Evolutionary conservation across 2,888 invertebrate species (phyloP).

Genomic region (Graphium colonna): DNA sequence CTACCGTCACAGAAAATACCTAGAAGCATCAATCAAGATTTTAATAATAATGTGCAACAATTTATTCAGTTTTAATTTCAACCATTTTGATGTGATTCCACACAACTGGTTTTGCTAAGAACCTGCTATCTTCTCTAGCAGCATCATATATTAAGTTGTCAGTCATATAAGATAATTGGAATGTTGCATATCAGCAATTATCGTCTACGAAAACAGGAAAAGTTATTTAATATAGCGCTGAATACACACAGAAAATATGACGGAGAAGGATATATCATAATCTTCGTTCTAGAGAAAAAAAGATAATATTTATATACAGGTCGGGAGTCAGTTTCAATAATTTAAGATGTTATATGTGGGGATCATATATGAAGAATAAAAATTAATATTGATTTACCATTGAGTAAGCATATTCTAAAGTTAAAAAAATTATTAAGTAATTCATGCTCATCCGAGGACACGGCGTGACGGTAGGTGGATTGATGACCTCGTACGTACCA

Average conservation of each 20-base stretch:
- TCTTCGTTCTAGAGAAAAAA: too few species aligned
- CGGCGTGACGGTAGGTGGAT: too few species aligned
- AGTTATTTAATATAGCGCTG: neutral
- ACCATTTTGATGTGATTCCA: neutral
- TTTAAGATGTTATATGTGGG: too few species aligned
- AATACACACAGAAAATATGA: neutral
- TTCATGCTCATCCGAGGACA: too few species aligned
- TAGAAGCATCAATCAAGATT: neutral
- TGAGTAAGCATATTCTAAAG: too few species aligned
- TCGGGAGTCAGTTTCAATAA: too few species aligned
- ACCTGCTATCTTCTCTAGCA: neutral
- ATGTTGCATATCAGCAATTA: neutral
- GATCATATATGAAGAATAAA: too few species aligned
- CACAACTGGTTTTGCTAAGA: neutral
- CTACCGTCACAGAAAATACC: neutral
- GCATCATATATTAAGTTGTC: slow-evolving; percentile 14
- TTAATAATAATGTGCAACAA: neutral
- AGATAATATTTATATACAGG: too few species aligned
- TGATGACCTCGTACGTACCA: too few species aligned
- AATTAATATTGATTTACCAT: too few species aligned
- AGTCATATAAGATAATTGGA: slow-evolving; percentile 4
- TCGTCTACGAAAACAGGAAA: neutral
- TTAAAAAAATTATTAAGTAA: too few species aligned
- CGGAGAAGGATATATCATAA: too few species aligned
- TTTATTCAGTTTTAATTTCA: neutral